Base-by-base conservation (phyloP, 2,888 invertebrate genomes). In the Schrankia costaestrigalis region DNA sequence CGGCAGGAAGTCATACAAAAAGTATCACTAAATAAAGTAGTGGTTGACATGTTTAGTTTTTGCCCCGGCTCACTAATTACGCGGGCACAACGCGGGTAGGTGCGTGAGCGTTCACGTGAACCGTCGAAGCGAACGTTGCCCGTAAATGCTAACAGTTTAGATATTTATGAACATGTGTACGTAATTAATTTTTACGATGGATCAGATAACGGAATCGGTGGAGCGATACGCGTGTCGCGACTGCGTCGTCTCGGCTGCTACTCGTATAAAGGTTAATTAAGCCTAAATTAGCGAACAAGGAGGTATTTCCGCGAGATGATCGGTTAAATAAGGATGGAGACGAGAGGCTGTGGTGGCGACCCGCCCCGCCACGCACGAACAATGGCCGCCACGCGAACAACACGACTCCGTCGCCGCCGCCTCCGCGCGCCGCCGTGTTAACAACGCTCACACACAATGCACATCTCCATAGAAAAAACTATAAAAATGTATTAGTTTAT, bases 181-280 rank as follows among this genome's bases (percentile, higher is more conserved):
- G 81, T 82, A 86, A 86, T 85, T 85, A 86, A 84, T 85, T 82
- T 86, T 86, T 84, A 85, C 81, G 80, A 79, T 71, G 78, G 77
- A 83, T 85, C 85, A 74, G 85, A 85, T 86, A 84, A 77, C 75
- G 67, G 69, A 65, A 66, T 68, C 76, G 74, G 64, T 75, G 71
- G 77, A 78, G 74, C 77, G 82, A 78, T 80, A 81, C 78, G 80
- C 70, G 72, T 75, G 80, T 77, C 80, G 73, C 71, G 63, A 59
- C 66, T 66, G 33, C 33, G 35, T 62, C 66, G 66, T 67, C 71
- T 73, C 53, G 61, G 55, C 60, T 63, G 61, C 55, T 58, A 61
- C 60, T 70, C 47, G 42, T 61, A 57, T 65, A 68, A 76, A 78
- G 78, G 78, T 78, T 81, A 80, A 83, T 81, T 75, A 76, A 69